Conservation (phyloP, 2,888 invertebrate genomes). For the Portevinia maculata region DNA sequence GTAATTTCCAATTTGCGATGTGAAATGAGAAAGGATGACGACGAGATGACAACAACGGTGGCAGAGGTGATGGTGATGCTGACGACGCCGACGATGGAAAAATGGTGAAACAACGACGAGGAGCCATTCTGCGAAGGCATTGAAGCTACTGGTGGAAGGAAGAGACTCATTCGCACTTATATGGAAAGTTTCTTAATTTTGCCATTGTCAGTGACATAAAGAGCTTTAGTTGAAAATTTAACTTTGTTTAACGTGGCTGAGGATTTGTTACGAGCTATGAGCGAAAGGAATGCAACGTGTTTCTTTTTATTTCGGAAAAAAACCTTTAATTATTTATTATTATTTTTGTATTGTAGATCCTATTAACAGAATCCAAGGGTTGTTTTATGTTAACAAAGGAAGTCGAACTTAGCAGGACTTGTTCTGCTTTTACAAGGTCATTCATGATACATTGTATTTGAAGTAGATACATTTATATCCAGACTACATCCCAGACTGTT, state of each 20-base stretch:
- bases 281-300: neutral
- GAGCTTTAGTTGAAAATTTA: constrained; percentile 66
- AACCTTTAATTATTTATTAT: no score
- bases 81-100: no score
- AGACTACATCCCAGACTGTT: no score
- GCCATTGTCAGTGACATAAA: constrained; percentile 66
- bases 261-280: neutral
- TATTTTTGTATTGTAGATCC: no score
- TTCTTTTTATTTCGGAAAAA: neutral
- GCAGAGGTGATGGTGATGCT: constrained; percentile 37
- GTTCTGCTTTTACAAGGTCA: no score
- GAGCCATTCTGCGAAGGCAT: constrained; percentile 28
- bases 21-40: constrained; percentile 66
- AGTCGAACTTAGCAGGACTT: no score
- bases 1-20: constrained; percentile 73
- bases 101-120: constrained; percentile 27
- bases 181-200: constrained; percentile 73
- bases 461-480: no score
- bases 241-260: constrained; percentile 50
- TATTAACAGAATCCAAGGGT: no score
- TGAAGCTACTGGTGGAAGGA: constrained; percentile 27
- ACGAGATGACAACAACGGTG: constrained; percentile 31
- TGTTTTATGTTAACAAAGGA: no score
- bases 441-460: no score
- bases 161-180: constrained; percentile 68